These are phyloP conservation scores for Chymomyza costata DNA, from an alignment of 1,140 invertebrate species.

Conservation along the genomic window DNA sequence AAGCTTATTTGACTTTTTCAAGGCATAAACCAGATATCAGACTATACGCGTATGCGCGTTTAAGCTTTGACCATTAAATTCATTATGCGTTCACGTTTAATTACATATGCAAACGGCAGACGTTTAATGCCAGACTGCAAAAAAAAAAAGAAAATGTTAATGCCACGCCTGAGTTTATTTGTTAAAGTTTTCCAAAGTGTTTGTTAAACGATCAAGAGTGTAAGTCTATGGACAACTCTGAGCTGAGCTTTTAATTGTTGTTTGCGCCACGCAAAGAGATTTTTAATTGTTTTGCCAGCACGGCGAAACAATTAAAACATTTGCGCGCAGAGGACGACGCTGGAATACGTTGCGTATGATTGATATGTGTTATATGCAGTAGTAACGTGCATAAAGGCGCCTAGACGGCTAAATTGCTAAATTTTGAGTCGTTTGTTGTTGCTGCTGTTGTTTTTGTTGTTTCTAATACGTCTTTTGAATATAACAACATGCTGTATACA, in stretches of 20 bases:
- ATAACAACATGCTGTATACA: too few relatives aligned
- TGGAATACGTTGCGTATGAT: neutral
- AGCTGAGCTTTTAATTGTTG: conserved; percentile 55
- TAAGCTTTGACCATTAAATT: conserved; percentile 60
- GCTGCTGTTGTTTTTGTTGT: conserved; percentile 1
- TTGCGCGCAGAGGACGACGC: conserved; percentile 15
- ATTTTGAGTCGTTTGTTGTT: conserved; percentile 5
- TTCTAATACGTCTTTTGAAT: too few relatives aligned
- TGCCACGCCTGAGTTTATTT: conserved; percentile 26
- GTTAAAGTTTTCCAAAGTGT: conserved; percentile 44
- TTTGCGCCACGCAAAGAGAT: conserved; percentile 27
- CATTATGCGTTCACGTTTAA: conserved; percentile 51
- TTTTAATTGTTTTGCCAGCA: conserved; percentile 12
- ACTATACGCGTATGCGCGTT: too few relatives aligned
- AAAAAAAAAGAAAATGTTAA: conserved; percentile 14
- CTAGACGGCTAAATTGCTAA: too few relatives aligned
- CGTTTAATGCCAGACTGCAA: conserved; percentile 4
- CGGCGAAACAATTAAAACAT: conserved; percentile 50
- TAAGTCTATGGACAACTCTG: conserved; percentile 43
- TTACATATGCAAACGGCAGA: conserved; percentile 41
- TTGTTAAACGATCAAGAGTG: conserved; percentile 47
- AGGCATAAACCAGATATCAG: too few relatives aligned
- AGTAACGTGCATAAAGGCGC: too few relatives aligned
- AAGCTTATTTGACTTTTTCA: too few relatives aligned
- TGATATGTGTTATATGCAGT: too few relatives aligned